phyloP scores from a whole-genome alignment of 1,140 invertebrate species.

The Pollicipes pollicipes region DNA sequence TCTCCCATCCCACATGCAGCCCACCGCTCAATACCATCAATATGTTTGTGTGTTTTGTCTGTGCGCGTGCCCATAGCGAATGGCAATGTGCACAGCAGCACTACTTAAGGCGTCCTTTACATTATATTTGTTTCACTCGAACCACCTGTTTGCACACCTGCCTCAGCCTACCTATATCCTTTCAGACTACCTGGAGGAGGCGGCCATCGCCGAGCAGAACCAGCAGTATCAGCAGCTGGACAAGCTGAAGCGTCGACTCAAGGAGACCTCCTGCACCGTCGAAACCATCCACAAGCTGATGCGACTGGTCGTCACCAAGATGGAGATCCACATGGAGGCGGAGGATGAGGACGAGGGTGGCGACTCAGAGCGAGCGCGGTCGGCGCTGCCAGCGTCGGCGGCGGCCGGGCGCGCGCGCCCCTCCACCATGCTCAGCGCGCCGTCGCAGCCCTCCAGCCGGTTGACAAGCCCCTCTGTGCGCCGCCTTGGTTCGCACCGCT shows the following conservation, averaged over 20 bases:
- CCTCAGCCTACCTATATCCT: too few species aligned
- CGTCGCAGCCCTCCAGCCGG: neutral
- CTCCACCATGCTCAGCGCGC: neutral
- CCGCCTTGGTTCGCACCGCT: slow-evolving; percentile 14
- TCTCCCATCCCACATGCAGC: too few species aligned
- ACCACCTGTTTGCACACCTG: too few species aligned
- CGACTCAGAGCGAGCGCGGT: neutral
- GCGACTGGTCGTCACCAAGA: neutral
- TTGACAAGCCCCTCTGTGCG: slow-evolving; percentile 7
- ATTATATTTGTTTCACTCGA: too few species aligned
- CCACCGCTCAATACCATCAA: too few species aligned
- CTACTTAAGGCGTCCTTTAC: too few species aligned
- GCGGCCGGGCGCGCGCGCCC: too few species aligned
- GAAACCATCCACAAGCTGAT: neutral
- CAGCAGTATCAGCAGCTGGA: neutral
- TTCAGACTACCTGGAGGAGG: slow-evolving; percentile 1
- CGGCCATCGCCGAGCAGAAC: neutral
- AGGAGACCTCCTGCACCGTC: neutral
- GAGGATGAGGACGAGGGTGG: slow-evolving; percentile 1
- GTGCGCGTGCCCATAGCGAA: too few species aligned
- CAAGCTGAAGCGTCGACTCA: neutral
- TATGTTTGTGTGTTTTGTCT: too few species aligned
- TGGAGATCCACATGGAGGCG: neutral
- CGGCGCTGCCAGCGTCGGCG: too few species aligned
- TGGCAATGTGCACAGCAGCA: too few species aligned